A percentile compares a stretch with the other conserved stretches of the same genome.
Conservation (phyloP, 1,140 invertebrate genomes). For the Mya arenaria region DNA sequence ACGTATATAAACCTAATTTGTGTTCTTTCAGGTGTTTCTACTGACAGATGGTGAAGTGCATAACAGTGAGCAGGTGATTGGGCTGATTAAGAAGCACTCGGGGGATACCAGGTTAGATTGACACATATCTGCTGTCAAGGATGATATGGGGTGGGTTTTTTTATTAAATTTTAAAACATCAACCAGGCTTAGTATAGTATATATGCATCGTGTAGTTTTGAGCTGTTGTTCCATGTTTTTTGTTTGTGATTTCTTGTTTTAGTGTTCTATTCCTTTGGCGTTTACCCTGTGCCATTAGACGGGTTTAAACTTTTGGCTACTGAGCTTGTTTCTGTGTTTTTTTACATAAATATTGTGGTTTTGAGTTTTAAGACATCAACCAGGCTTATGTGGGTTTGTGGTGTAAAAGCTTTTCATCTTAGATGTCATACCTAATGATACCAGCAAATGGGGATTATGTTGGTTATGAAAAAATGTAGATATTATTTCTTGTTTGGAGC, state of each 20-base stretch:
- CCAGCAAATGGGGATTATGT: background rate
- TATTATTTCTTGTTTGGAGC: background rate
- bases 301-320: too few relatives aligned
- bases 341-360: too few relatives aligned
- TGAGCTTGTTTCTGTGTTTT: too few relatives aligned
- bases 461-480: background rate
- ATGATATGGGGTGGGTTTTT: background rate
- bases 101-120: background rate
- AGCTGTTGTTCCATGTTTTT: too few relatives aligned
- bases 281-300: too few relatives aligned
- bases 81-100: background rate
- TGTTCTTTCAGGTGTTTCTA: slow-evolving; percentile 49
- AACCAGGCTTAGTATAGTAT: too few relatives aligned
- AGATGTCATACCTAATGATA: background rate
- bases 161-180: background rate
- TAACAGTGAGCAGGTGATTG: background rate
- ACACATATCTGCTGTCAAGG: background rate
- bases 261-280: too few relatives aligned
- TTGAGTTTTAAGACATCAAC: too few relatives aligned
- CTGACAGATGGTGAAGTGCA: slow-evolving; percentile 44
- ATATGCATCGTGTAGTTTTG: too few relatives aligned
- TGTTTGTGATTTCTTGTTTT: too few relatives aligned
- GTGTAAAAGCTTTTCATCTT: background rate
- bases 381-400: background rate
- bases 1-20: background rate